Percentiles rank a stretch among this genome's conserved stretches.
Conservation (phyloP, 2,888 invertebrate genomes). For the Lasius fuliginosus region DNA sequence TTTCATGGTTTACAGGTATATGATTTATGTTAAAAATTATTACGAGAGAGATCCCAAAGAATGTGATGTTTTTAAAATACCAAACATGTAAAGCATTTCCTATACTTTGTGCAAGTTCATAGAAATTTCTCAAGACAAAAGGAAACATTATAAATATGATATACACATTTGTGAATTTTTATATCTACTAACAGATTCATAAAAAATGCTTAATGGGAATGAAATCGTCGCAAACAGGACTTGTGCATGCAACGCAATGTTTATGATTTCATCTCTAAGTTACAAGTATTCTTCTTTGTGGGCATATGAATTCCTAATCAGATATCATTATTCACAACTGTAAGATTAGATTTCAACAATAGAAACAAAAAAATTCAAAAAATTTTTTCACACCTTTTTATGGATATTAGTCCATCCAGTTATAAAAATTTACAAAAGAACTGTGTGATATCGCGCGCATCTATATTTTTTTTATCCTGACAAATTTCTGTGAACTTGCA, state of each 20-base stretch:
- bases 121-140: not conserved
- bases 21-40: constrained; percentile 35
- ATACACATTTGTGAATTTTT: constrained; percentile 23
- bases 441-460: not conserved
- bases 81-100: not conserved
- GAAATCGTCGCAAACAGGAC: not conserved
- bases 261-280: not conserved
- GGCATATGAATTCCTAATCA: not conserved
- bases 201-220: not conserved
- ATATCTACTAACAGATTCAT: not conserved
- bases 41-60: not conserved
- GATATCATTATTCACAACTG: not conserved
- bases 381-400: not conserved
- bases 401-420: not conserved
- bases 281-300: not conserved
- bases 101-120: not conserved
- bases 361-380: too few species aligned
- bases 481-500: not conserved
- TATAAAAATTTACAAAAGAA: constrained; percentile 22
- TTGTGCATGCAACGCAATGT: not conserved
- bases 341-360: not conserved
- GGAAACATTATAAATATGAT: not conserved
- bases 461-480: not conserved
- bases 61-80: not conserved
- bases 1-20: constrained; percentile 7